Evolutionary conservation across 2,797 vertebrate genomes (phyloP).

Genomic region (Pangasius larnaudii): DNA sequence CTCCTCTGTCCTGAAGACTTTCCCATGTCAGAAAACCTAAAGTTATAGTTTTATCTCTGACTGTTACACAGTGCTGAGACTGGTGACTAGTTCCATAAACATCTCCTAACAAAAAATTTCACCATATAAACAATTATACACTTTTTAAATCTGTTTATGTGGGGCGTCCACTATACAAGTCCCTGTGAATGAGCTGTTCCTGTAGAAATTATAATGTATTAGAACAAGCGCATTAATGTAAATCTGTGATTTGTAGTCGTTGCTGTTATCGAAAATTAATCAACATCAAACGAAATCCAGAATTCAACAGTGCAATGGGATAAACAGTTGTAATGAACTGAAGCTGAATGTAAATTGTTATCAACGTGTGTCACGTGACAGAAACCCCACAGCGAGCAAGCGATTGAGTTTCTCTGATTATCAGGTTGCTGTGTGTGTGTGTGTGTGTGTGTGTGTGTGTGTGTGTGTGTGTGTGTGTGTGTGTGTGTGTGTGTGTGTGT

Average conservation of each 20-base stretch:
- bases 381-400: neutral
- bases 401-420: neutral
- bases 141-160: neutral
- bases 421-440: slow-evolving; percentile 2
- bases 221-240: neutral
- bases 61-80: neutral
- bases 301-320: no score
- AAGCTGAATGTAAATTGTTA: neutral
- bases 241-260: neutral
- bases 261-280: neutral
- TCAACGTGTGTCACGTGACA: neutral
- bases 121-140: neutral
- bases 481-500: no score
- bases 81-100: neutral
- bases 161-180: neutral
- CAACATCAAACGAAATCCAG: neutral
- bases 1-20: neutral
- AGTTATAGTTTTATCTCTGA: neutral
- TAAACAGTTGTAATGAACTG: neutral
- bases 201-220: neutral
- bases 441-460: no score
- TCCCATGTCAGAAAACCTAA: neutral
- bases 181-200: neutral
- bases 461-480: no score
- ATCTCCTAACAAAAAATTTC: neutral